Evolutionary conservation across 1,140 invertebrate genomes (phyloP).

Genomic region (Mactra quadrangularis): DNA sequence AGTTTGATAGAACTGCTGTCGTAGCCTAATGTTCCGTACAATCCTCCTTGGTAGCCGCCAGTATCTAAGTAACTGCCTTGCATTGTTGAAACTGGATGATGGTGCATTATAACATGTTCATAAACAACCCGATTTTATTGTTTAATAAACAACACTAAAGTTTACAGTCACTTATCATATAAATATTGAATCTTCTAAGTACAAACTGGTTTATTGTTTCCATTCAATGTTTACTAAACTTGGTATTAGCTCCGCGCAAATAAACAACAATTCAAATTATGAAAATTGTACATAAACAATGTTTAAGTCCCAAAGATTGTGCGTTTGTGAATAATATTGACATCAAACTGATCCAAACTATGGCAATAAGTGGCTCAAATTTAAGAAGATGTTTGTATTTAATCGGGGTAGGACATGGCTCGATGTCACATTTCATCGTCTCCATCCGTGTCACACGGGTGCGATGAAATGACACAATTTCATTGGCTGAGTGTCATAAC

Average conservation of each 20-base stretch:
- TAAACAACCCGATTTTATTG: conserved; percentile 6
- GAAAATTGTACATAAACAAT: conserved; percentile 51
- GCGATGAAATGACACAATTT: not conserved
- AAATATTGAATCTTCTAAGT: conserved; percentile 52
- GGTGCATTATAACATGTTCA: conserved; percentile 31
- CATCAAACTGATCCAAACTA: conserved; percentile 58
- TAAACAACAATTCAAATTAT: conserved; percentile 59
- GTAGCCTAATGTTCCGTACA: conserved; percentile 67
- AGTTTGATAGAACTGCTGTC: conserved; percentile 70
- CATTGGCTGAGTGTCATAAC: conserved; percentile 31
- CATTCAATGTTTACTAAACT: conserved; percentile 54
- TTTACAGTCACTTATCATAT: conserved; percentile 14
- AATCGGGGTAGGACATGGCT: conserved; percentile 11
- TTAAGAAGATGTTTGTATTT: conserved; percentile 56
- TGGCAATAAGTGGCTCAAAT: conserved; percentile 56
- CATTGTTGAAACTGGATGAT: conserved; percentile 58
- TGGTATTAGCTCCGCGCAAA: conserved; percentile 41
- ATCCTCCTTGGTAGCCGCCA: conserved; percentile 66
- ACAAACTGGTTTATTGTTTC: conserved; percentile 59
- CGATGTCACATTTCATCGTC: conserved; percentile 55
- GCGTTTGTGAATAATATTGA: conserved; percentile 41
- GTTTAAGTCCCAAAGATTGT: conserved; percentile 36
- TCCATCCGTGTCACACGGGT: conserved; percentile 54
- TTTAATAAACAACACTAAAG: conserved; percentile 25
- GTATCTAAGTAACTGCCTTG: conserved; percentile 68